phyloP scores from a whole-genome alignment of 2,888 invertebrate genomes.

The Noctua pronuba region DNA sequence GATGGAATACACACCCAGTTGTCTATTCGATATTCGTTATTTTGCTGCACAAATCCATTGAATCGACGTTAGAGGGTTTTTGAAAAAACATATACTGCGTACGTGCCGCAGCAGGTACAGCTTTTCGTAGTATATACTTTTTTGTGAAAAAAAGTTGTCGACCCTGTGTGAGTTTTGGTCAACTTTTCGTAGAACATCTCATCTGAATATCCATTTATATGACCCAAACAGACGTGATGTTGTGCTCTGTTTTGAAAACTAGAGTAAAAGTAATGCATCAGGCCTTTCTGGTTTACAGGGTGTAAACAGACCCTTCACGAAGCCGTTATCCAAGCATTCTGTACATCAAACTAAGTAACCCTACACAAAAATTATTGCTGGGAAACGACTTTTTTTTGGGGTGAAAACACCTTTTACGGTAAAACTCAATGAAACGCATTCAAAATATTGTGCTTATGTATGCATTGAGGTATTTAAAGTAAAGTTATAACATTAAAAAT shows the following conservation, averaged over 20 bases:
- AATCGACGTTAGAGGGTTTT: too few relatives aligned
- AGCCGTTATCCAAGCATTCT: too few relatives aligned
- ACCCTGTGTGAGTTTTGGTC: neutral
- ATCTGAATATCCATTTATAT: neutral
- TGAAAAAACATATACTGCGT: neutral
- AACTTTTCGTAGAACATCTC: neutral
- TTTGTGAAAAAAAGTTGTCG: neutral
- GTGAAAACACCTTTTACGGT: too few relatives aligned
- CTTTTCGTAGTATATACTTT: neutral
- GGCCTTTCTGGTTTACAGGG: neutral
- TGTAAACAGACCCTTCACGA: too few relatives aligned
- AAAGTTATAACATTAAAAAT: too few relatives aligned
- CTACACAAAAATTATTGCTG: too few relatives aligned
- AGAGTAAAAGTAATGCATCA: neutral
- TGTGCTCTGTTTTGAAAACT: neutral
- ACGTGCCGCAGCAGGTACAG: neutral
- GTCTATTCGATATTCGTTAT: neutral
- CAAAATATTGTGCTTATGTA: too few relatives aligned
- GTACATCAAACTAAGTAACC: too few relatives aligned
- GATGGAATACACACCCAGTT: neutral
- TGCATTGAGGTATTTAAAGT: too few relatives aligned
- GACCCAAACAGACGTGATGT: neutral
- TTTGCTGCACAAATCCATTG: neutral
- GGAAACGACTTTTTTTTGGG: too few relatives aligned
- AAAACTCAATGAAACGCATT: too few relatives aligned